Evolutionary conservation across 2,888 invertebrate species (phyloP), one percentile per base, ranked within the genome.

Genomic region (Aspidapion aeneum): DNA sequence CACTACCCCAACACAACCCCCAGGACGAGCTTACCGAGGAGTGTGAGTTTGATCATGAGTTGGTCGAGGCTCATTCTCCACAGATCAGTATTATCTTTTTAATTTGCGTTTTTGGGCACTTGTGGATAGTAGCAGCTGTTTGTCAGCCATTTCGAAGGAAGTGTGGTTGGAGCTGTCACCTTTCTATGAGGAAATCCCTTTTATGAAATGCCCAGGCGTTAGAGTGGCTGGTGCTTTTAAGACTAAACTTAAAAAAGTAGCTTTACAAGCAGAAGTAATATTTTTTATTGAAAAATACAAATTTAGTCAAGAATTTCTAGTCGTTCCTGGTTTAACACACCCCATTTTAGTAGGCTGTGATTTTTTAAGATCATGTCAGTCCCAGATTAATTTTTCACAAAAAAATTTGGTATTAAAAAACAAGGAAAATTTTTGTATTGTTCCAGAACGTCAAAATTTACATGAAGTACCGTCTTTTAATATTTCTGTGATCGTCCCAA

Each of bases 281-380:
- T 63, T 66, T 56, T 59, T 48, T 12, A 66, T 64, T 9, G 17
- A 12, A 35, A 35, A 55, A 16, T 17, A 35, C 49, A 19, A 52
- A 21, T 52, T 66, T 35, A n/a, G 16, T n/a, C 58, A 64, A 18
- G 66, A 68, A 66, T 68, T 68, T 64, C 57, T 64, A 20, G 17
- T 60, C 7, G 63, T 66, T 35, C 55, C 62, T 9, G 68, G 63
- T 55, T 50, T 67, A 18, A 51, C 19, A 1, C 61, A 58, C 20
- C 62, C 64, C 5, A 20, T 49, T 35, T 35, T 35, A 35, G 3
- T 35, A 12, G 35, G 35, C 3, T 35, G 35, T 12, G 35, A 35
- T 35, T 57, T 51, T 63, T 65, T 51, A 21, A 63, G 55, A 21
- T 55, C 48, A n/a, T 21, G 19, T 51, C 64, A 9, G 62, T 64